Base-by-base conservation (phyloP, 2,888 invertebrate species). In the Flexamia atlantica region DNA sequence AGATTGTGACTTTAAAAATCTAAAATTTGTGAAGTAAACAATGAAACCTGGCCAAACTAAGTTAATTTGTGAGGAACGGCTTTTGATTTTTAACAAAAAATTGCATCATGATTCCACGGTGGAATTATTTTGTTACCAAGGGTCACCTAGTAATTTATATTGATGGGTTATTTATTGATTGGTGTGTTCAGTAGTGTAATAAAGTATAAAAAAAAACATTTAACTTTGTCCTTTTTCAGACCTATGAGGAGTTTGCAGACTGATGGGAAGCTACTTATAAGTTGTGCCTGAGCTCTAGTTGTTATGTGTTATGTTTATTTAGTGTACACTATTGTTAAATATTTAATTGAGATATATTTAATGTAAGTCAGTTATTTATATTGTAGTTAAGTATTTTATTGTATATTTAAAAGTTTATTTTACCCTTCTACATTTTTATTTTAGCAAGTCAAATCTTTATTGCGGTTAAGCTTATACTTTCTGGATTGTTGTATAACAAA, bases 361-460 rank as follows among this genome's bases (percentile, higher is more conserved):
- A 30, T 64, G 64, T 64, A 64, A 64, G 30, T 64, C 64, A 64
- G 64, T 64, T 64, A 64, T 64, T 64, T 64, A 64, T 64, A 64
- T 64, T 64, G 28, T 64, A 64, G 64, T 64, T 28, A 30, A 64
- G 64, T 64, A 64, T 64, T 64, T 64, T 64, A 64, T 64, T 57
- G 57, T 57, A 23, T 57, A 12, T 23, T 64, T 64, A 64, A 14
- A 64, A 30, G 30, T 23, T 57, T 57, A 50, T 50, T 50, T 50
- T 57, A 28, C 28, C 2, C 28, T 17, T 64, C 12, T 64, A 9
- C 30, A 20, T 57, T 64, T 46, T 23, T 53, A 53, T 28, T 64
- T 30, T 9, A 64, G 28, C 30, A 64, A 64, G 64, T 30, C 64
- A 64, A 64, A 57, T 57, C 4, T 36, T 4, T 36, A 57, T 46